Evolutionary conservation across 2,888 invertebrate genomes (phyloP).

Genomic region (Lordiphosa fenestrarum): DNA sequence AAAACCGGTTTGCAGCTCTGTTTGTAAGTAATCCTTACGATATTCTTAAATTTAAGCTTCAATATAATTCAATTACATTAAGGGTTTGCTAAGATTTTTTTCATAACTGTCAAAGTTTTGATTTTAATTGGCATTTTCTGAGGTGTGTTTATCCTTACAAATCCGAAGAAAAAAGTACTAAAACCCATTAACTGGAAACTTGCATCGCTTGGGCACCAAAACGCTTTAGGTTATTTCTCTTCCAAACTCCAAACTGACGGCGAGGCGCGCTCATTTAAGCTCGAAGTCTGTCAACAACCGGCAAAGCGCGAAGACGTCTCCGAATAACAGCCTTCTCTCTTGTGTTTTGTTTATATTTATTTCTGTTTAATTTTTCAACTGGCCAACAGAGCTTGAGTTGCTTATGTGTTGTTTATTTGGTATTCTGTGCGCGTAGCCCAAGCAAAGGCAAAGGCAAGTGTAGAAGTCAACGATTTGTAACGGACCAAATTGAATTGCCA

Average conservation of each 20-base stretch:
- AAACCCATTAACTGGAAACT: conserved; percentile 20
- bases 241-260: conserved; percentile 27
- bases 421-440: conserved; percentile 42
- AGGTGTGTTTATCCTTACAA: too few relatives aligned
- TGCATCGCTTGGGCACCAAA: neutral
- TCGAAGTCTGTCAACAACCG: conserved; percentile 63
- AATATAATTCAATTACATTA: too few relatives aligned
- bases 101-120: too few relatives aligned
- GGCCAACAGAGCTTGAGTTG: conserved; percentile 6
- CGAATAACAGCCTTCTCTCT: conserved; percentile 11
- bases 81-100: too few relatives aligned
- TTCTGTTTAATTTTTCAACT: conserved; percentile 7
- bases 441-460: conserved; percentile 28
- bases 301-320: conserved; percentile 58
- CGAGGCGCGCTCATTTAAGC: conserved; percentile 40
- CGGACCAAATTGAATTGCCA: conserved; percentile 22
- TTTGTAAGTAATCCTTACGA: too few relatives aligned
- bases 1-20: too few relatives aligned
- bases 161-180: neutral
- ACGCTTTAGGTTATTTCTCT: conserved; percentile 34
- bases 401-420: conserved; percentile 14
- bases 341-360: conserved; percentile 6
- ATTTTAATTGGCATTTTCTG: too few relatives aligned
- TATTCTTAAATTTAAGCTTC: too few relatives aligned
- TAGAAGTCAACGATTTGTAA: conserved; percentile 34